Percentiles rank a stretch among this genome's conserved stretches.
These are phyloP conservation scores for Mizuhopecten yessoensis DNA, from an alignment of 1,140 invertebrate species.

Conservation along the genomic window DNA sequence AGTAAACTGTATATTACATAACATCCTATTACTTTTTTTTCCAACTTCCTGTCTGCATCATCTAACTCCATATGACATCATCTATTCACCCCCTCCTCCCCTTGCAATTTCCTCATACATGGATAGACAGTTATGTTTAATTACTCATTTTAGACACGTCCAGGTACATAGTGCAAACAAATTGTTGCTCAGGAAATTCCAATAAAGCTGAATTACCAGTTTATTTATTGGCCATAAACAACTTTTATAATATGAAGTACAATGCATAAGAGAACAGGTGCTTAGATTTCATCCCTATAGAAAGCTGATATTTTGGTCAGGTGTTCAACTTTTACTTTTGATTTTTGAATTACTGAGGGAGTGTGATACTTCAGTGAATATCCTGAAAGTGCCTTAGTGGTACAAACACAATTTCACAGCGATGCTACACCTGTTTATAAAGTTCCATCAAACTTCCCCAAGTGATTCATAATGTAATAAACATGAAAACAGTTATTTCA, in stretches of 20 bases:
- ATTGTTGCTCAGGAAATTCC: background rate
- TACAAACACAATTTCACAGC: background rate
- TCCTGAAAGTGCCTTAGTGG: too few species aligned
- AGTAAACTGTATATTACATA: background rate
- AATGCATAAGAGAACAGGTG: background rate
- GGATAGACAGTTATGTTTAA: too few species aligned
- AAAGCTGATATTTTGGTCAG: too few species aligned
- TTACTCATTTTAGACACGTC: background rate
- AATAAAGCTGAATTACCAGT: background rate
- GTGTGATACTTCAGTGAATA: too few species aligned
- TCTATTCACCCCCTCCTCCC: background rate
- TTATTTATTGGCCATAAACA: background rate
- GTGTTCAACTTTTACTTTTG: too few species aligned
- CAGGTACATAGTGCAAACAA: slow-evolving; percentile 25
- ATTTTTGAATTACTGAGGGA: too few species aligned
- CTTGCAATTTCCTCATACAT: background rate
- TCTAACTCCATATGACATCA: background rate
- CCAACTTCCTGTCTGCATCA: background rate
- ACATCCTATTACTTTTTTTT: background rate
- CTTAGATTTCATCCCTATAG: background rate
- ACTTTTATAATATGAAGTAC: background rate
- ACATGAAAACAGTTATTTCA: background rate
- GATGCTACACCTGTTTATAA: background rate
- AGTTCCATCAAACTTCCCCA: background rate
- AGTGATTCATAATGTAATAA: background rate